Evolutionary conservation across 1,140 invertebrate species (phyloP).

Genomic region (Lepidurus packardi): DNA sequence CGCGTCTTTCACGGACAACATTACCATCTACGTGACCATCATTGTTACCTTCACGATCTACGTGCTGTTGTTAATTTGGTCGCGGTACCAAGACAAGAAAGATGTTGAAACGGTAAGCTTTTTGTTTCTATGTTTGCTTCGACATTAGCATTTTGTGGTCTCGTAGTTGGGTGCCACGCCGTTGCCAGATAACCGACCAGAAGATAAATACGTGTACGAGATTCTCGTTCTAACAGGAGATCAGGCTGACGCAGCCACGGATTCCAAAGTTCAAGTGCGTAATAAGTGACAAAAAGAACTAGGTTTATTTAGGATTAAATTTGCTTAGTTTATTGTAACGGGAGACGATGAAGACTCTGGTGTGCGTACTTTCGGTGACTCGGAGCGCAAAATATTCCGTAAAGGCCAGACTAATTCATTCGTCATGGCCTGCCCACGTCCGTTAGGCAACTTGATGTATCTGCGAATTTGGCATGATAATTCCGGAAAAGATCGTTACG

Average conservation of each 20-base stretch:
- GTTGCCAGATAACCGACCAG: conserved; percentile 49
- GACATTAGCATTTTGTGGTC: not conserved
- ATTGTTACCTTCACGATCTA: conserved; percentile 49
- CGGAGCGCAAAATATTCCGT: conserved; percentile 45
- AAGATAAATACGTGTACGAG: conserved; percentile 53
- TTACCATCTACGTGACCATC: conserved; percentile 52
- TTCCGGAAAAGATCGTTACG: conserved; percentile 48
- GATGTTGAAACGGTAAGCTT: conserved; percentile 46
- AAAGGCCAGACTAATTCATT: conserved; percentile 49
- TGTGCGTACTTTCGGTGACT: conserved; percentile 46
- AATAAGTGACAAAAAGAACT: not conserved
- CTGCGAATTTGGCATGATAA: conserved; percentile 55
- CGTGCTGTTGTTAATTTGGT: conserved; percentile 47
- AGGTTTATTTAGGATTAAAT: too few species aligned
- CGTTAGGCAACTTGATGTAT: conserved; percentile 50
- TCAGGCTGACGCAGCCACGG: conserved; percentile 48
- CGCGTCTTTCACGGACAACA: conserved; percentile 52
- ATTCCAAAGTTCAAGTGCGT: conserved; percentile 47
- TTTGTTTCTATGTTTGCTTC: not conserved
- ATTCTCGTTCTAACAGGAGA: conserved; percentile 51
- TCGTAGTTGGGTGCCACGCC: conserved; percentile 48
- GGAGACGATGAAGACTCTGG: conserved; percentile 52
- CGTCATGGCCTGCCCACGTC: conserved; percentile 48
- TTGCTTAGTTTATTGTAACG: conserved; percentile 49
- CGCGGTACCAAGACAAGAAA: conserved; percentile 48